Evolutionary conservation across 2,888 invertebrate genomes (phyloP).

Genomic region (Cartodere bifasciata): DNA sequence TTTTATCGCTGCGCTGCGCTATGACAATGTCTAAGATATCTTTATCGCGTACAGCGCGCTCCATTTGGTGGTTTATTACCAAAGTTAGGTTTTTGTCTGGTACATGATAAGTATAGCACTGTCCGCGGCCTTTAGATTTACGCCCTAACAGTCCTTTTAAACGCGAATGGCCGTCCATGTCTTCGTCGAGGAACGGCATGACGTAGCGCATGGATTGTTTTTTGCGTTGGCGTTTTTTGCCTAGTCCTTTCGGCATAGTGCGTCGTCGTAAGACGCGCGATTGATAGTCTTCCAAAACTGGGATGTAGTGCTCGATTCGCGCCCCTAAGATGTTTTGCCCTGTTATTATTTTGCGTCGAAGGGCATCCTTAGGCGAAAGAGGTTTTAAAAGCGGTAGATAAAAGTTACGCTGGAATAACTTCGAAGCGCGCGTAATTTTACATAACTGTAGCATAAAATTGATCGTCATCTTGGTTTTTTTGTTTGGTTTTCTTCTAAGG

Average conservation of each 20-base stretch:
- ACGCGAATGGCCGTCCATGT: slow-evolving; percentile 28
- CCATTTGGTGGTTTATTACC: slow-evolving; percentile 59
- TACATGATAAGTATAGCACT: slow-evolving; percentile 59
- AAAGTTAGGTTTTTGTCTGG: slow-evolving; percentile 59
- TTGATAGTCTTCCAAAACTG: slow-evolving; percentile 47
- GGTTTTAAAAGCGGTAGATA: slow-evolving; percentile 71
- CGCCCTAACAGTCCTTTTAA: slow-evolving; percentile 36
- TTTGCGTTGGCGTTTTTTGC: slow-evolving; percentile 28
- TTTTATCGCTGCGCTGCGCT: slow-evolving; percentile 60
- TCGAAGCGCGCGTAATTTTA: slow-evolving; percentile 68
- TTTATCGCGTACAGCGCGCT: slow-evolving; percentile 63
- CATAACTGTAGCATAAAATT: slow-evolving; percentile 54
- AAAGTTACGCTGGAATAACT: slow-evolving; percentile 68
- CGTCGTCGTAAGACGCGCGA: slow-evolving; percentile 24
- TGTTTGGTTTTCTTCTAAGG: too few relatives aligned
- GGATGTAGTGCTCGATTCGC: slow-evolving; percentile 62
- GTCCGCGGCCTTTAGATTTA: slow-evolving; percentile 43
- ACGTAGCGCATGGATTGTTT: slow-evolving; percentile 28
- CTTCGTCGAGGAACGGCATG: slow-evolving; percentile 29
- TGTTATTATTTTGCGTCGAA: slow-evolving; percentile 65
- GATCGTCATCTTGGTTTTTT: slow-evolving; percentile 26
- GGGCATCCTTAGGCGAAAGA: slow-evolving; percentile 71
- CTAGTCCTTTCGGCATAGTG: slow-evolving; percentile 29
- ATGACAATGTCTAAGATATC: slow-evolving; percentile 65
- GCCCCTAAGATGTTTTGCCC: slow-evolving; percentile 64